A percentile compares a stretch with the other conserved stretches of the same genome.
Evolutionary conservation across 2,113 vertebrate genomes (phyloP).

Genomic region (Corvus cornix): DNA sequence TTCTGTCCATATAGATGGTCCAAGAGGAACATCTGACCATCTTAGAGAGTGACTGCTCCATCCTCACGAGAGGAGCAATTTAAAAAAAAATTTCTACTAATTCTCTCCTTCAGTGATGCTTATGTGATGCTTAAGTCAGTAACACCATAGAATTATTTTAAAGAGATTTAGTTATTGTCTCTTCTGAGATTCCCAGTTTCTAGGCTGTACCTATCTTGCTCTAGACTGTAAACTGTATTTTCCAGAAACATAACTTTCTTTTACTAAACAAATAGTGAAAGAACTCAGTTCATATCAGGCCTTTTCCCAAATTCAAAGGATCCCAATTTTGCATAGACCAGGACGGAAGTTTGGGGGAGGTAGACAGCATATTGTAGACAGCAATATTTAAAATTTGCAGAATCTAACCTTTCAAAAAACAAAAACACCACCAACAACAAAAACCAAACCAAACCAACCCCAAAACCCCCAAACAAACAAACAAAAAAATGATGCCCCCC

Average conservation of each 20-base stretch:
- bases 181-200: not conserved
- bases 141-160: not conserved
- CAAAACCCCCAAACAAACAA: not conserved
- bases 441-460: not conserved
- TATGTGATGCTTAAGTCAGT: not conserved
- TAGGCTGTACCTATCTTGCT: not conserved
- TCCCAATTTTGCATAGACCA: not conserved
- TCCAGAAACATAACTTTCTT: not conserved
- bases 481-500: not conserved
- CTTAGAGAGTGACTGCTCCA: not conserved
- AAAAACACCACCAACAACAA: not conserved
- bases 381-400: not conserved
- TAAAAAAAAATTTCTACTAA: not conserved
- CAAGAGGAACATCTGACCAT: not conserved
- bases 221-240: not conserved
- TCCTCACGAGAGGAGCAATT: not conserved
- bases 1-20: not conserved
- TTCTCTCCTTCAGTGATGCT: not conserved
- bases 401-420: not conserved
- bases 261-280: not conserved
- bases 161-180: not conserved
- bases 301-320: not conserved
- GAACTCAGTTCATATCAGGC: not conserved
- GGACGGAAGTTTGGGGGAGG: not conserved
- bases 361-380: not conserved